Base-by-base conservation (phyloP, 2,888 invertebrate species). In the Cyaniris semiargus region DNA sequence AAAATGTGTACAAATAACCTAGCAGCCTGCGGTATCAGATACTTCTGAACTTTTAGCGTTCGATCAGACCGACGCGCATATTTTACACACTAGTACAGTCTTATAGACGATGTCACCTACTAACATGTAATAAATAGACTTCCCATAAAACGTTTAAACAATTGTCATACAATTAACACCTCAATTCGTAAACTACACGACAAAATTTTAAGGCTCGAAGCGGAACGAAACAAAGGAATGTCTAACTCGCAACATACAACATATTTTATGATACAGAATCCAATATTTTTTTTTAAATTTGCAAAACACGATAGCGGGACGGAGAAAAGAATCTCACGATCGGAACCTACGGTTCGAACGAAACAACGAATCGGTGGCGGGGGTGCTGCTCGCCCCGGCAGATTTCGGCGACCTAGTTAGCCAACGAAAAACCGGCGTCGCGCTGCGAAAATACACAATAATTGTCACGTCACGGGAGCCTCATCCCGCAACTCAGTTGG, bases 1-100 rank as follows among this genome's bases (percentile, higher is more conserved):
- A 86, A 84, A 90, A 91, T 87, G 92, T 92, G 91, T 92, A 92
- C 92, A 92, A 90, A 91, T 91, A 87, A 84, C 85, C 87, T 89
- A 89, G 77, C 84, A 89, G 90, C 88, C 86, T 85, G 87, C 86
- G 82, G 85, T 85, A 87, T 85, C 85, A 84, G 79, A 79, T 79
- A 75, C 76, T 82, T 80, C 74, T 74, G 74, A 74, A 82, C 84
- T 80, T 53, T 83, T 85, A 23, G 21, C 74, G 53, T 74, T 74
- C 27, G 21, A 34, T 8, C 27, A 66, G 34, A 70, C 70, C 18
- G 70, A 70, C 70, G 23, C 70, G 70, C 70, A 34, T 66, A 66
- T 58, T 66, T 27, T 27, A 74, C 44, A 74, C 74, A 48, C 74
- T 53, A 74, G 48, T 48, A 74, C 74, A 74, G 74, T 74, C 74